Percentiles rank a stretch among this genome's conserved stretches.
Conservation (phyloP, 2,888 invertebrate genomes). For the Hypselothyrea guttata region DNA sequence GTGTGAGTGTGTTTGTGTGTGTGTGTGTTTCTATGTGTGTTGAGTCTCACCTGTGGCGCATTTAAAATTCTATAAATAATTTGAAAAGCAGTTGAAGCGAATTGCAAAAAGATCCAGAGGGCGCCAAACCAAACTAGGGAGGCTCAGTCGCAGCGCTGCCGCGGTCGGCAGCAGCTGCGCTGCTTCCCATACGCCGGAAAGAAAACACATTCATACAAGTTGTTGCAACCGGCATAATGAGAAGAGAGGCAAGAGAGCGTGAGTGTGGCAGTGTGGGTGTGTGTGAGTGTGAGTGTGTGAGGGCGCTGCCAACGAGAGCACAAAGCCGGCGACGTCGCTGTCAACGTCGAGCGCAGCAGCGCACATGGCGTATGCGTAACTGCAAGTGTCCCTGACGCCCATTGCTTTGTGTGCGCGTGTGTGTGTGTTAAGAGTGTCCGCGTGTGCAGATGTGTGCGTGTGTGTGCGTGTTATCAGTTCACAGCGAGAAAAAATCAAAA, state of each 20-base stretch:
- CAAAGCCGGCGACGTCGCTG: constrained; percentile 8
- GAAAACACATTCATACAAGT: constrained; percentile 75
- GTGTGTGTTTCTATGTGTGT: constrained; percentile 28
- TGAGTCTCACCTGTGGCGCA: constrained; percentile 49
- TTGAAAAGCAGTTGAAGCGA: constrained; percentile 68
- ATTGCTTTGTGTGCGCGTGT: constrained; percentile 7
- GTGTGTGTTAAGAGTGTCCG: too few species aligned
- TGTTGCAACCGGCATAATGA: constrained; percentile 56
- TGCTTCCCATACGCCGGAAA: too few species aligned
- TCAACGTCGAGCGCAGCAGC: constrained; percentile 14
- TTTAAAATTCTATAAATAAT: constrained; percentile 76
- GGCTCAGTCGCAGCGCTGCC: constrained; percentile 13
- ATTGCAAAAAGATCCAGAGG: constrained; percentile 36
- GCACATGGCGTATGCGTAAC: constrained; percentile 63
- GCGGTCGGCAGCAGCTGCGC: too few species aligned
- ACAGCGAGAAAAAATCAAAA: too few species aligned
- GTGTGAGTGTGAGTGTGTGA: too few species aligned
- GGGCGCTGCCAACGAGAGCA: constrained; percentile 15
- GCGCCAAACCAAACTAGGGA: neutral
- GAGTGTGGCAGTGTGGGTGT: constrained; percentile 1
- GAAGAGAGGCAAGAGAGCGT: neutral
- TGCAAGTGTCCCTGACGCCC: constrained; percentile 4
- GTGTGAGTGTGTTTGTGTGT: neutral
- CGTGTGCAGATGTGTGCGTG: too few species aligned
- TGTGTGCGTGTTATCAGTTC: too few species aligned